Conservation (phyloP, 2,113 vertebrate species). For the Cynocephalus volans region DNA sequence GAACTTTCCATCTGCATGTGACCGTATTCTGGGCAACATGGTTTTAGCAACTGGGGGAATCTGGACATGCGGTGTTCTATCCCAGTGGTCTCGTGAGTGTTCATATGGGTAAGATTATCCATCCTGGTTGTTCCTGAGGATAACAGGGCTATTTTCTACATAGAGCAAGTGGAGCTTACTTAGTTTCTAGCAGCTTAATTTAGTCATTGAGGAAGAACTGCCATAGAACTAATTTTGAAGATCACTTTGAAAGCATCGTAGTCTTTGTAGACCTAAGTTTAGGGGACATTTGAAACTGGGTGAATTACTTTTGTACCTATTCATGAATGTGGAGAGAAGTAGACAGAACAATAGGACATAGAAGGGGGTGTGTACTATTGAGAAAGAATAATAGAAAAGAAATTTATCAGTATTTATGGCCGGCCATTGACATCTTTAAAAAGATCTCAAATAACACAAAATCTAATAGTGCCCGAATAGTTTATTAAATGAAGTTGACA, state of each 20-base stretch:
- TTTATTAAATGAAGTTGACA: not conserved
- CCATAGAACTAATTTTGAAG: not conserved
- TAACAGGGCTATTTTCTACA: not conserved
- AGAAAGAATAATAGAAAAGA: not conserved
- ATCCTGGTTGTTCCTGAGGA: not conserved
- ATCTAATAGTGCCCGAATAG: not conserved
- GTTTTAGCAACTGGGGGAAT: not conserved
- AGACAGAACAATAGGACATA: not conserved
- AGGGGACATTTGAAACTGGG: not conserved
- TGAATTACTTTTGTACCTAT: not conserved
- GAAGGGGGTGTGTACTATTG: not conserved
- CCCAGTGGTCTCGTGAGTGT: not conserved
- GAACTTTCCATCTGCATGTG: not conserved
- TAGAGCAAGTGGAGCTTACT: not conserved
- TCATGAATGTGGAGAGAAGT: not conserved
- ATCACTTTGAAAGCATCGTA: not conserved
- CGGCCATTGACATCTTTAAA: not conserved
- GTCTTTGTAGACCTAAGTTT: not conserved
- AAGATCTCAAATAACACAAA: not conserved
- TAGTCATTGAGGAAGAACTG: not conserved
- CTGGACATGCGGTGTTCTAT: no score
- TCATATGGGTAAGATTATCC: not conserved
- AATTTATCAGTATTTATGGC: not conserved
- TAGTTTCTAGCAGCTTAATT: not conserved
- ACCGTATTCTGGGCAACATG: not conserved